Evolutionary conservation across 2,888 invertebrate genomes (phyloP).

Genomic region (Mythimna vitellina): DNA sequence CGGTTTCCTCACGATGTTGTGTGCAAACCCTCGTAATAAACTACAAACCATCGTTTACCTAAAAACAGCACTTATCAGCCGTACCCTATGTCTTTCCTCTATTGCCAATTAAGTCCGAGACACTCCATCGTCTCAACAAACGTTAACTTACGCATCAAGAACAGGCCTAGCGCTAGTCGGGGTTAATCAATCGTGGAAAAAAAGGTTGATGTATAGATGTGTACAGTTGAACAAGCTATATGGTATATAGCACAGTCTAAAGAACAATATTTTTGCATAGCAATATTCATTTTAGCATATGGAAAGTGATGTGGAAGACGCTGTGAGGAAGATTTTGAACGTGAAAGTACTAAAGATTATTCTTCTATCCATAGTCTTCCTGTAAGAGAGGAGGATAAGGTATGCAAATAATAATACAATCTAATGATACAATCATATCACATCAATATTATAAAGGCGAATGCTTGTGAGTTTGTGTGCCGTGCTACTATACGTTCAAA

Average conservation of each 20-base stretch:
- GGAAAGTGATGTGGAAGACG: no score
- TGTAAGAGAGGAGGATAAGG: no score
- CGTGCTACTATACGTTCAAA: no score
- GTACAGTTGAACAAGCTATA: slow-evolving; percentile 8
- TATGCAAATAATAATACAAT: no score
- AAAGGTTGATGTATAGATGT: slow-evolving; percentile 16
- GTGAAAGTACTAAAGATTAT: no score
- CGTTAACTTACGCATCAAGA: slow-evolving; percentile 52
- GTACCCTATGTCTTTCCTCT: slow-evolving; percentile 11
- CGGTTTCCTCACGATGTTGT: no score
- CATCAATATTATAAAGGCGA: no score
- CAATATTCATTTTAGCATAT: neutral
- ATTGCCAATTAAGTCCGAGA: slow-evolving; percentile 36
- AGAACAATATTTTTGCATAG: neutral
- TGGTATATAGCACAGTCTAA: neutral
- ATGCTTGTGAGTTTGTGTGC: no score
- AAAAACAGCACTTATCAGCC: slow-evolving; percentile 11
- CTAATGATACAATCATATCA: no score
- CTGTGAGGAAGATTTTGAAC: no score
- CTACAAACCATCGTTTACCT: slow-evolving; percentile 22
- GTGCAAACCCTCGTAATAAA: slow-evolving; percentile 8
- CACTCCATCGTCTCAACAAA: slow-evolving; percentile 15
- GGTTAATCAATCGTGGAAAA: slow-evolving; percentile 39
- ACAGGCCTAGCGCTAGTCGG: slow-evolving; percentile 13
- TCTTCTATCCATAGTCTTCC: no score